Percentiles rank a stretch among this genome's conserved stretches.
These are phyloP conservation scores for Glyphotaelius pellucidus DNA, from an alignment of 2,888 invertebrate genomes.

Conservation along the genomic window DNA sequence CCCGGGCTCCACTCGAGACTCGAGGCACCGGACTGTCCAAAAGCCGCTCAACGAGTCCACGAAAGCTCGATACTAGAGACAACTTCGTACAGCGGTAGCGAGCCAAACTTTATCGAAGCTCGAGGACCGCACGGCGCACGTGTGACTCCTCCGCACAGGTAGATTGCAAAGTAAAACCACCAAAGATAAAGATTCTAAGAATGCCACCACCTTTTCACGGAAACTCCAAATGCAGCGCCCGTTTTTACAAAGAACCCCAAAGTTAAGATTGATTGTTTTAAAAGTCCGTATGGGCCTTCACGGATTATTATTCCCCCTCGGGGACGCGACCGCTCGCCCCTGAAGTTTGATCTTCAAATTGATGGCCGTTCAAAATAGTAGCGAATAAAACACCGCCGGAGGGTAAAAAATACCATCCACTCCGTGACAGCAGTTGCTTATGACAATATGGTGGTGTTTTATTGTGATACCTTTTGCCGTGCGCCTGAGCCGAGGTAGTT, in stretches of 20 bases:
- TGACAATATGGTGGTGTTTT: neutral
- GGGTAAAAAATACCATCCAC: neutral
- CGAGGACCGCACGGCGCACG: neutral
- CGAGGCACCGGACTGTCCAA: conserved; percentile 49
- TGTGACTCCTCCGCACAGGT: neutral
- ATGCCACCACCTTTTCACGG: neutral
- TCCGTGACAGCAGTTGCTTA: neutral
- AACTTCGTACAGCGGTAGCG: conserved; percentile 38
- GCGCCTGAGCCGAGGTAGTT: conserved; percentile 30
- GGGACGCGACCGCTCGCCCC: conserved; percentile 52
- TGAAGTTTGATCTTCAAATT: conserved; percentile 20
- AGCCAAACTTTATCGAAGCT: conserved; percentile 57
- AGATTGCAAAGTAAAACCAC: conserved; percentile 24
- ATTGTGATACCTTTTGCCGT: neutral
- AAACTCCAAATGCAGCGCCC: neutral
- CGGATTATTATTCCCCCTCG: conserved; percentile 51
- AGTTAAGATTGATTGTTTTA: neutral
- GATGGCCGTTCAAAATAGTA: conserved; percentile 6
- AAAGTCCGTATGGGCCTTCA: conserved; percentile 29
- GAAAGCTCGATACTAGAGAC: conserved; percentile 54
- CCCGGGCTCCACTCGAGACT: conserved; percentile 24
- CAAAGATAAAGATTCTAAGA: conserved; percentile 21
- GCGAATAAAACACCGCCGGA: neutral
- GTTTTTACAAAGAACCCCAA: conserved; percentile 15
- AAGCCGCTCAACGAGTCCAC: conserved; percentile 51